Percentiles rank a stretch among this genome's conserved stretches.
phyloP scores from a whole-genome alignment of 2,888 invertebrate species.

The Galerucella pusilla region DNA sequence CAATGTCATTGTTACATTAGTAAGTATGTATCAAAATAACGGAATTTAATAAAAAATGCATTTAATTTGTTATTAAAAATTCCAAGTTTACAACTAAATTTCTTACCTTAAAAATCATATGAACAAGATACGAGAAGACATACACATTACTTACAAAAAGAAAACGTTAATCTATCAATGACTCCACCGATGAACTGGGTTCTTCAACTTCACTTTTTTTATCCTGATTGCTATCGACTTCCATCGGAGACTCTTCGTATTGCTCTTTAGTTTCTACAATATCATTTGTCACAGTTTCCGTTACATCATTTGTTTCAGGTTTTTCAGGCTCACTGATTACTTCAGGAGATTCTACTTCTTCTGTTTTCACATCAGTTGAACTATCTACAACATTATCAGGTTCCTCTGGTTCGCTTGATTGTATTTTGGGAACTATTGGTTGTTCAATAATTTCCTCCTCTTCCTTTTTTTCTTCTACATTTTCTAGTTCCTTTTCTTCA shows the following conservation, averaged over 20 bases:
- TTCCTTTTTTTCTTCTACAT: conserved; percentile 19
- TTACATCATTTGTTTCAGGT: conserved; percentile 27
- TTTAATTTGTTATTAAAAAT: not conserved
- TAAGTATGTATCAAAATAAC: not conserved
- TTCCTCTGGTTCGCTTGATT: not conserved
- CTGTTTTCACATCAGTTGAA: conserved; percentile 23
- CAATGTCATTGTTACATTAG: not conserved
- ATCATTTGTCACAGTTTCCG: conserved; percentile 13
- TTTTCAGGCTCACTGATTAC: conserved; percentile 45
- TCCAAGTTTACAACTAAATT: not conserved
- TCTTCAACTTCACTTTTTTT: conserved; percentile 41
- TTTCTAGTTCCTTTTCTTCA: conserved; percentile 30
- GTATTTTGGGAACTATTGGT: conserved; percentile 6
- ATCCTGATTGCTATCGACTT: conserved; percentile 44
- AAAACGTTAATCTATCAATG: conserved; percentile 27
- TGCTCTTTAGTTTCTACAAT: conserved; percentile 19
- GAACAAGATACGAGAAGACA: conserved; percentile 4
- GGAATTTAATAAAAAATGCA: not conserved
- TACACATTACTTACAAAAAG: conserved; percentile 9
- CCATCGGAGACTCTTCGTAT: conserved; percentile 48
- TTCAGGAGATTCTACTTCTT: conserved; percentile 41
- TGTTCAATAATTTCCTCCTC: conserved; percentile 3
- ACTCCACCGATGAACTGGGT: conserved; percentile 36
- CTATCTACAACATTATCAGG: conserved; percentile 30
- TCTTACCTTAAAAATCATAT: not conserved